These are phyloP conservation scores for Pempheris klunzingeri DNA, from an alignment of 2,797 vertebrate species.

Conservation along the genomic window DNA sequence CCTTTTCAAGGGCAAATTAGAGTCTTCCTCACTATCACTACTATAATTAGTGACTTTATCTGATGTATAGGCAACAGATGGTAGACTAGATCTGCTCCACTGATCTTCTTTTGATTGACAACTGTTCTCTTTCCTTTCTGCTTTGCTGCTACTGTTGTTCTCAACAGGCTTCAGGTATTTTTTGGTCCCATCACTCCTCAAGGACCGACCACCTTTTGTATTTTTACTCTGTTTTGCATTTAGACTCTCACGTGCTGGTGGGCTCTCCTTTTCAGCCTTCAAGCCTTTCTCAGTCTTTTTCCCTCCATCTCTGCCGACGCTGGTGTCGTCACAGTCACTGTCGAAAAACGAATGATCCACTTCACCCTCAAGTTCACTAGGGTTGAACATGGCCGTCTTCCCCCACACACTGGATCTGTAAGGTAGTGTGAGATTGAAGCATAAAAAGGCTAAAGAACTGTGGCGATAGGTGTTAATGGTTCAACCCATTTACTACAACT, in stretches of 20 bases:
- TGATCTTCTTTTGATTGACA: conserved; percentile 24
- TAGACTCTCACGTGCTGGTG: not conserved
- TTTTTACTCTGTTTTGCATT: conserved; percentile 27
- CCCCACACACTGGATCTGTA: conserved; percentile 28
- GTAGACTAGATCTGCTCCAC: conserved; percentile 12
- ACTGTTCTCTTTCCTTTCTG: conserved; percentile 36
- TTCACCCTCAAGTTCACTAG: conserved; percentile 90
- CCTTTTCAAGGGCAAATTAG: conserved; percentile 63
- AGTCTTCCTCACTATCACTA: conserved; percentile 55
- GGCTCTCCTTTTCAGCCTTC: conserved; percentile 26
- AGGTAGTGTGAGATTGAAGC: not conserved
- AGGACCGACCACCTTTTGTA: not conserved
- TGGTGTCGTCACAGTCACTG: conserved; percentile 89
- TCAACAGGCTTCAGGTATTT: conserved; percentile 17
- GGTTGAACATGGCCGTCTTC: conserved; percentile 85
- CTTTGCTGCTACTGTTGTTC: conserved; percentile 15
- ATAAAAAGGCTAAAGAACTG: not conserved
- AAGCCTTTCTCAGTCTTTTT: conserved; percentile 31
- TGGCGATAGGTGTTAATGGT: not conserved
- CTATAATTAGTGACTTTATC: conserved; percentile 19
- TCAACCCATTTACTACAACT: not conserved
- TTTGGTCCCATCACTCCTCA: not conserved
- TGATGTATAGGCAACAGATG: conserved; percentile 20
- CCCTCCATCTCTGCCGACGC: conserved; percentile 28
- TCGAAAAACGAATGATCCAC: conserved; percentile 98